Conservation (phyloP, 2,888 invertebrate genomes). For the Drosophila lutescens region DNA sequence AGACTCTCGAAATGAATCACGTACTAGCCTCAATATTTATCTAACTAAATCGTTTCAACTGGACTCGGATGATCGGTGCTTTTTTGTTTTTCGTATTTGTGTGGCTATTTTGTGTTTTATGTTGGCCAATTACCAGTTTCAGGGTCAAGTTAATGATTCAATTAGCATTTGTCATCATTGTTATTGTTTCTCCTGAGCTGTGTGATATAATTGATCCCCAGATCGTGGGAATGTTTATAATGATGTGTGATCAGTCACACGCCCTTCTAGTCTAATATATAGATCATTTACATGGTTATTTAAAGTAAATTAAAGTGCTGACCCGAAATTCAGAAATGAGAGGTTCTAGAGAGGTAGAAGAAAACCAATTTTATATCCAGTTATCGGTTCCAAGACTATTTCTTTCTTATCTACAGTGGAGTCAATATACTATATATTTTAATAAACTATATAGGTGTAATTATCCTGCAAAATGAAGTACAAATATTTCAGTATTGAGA, state of each 20-base stretch:
- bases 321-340: no score
- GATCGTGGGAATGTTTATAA: slow-evolving; percentile 76
- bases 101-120: slow-evolving; percentile 53
- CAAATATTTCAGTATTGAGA: no score
- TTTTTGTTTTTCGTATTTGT: slow-evolving; percentile 3
- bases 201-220: slow-evolving; percentile 60
- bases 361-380: no score
- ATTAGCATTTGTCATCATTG: slow-evolving; percentile 74
- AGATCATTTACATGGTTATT: not conserved
- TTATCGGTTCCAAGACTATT: no score
- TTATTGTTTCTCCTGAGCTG: slow-evolving; percentile 15
- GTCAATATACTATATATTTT: no score
- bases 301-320: no score
- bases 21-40: slow-evolving; percentile 29
- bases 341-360: no score
- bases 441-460: no score
- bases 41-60: slow-evolving; percentile 26
- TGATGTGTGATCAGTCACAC: slow-evolving; percentile 17
- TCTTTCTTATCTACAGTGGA: no score
- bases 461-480: no score
- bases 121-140: slow-evolving; percentile 69
- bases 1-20: slow-evolving; percentile 16
- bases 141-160: slow-evolving; percentile 76
- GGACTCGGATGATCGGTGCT: slow-evolving; percentile 5
- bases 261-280: not conserved